A percentile compares a stretch with the other conserved stretches of the same genome.
These are phyloP conservation scores for Nibea coibor DNA, from an alignment of 2,113 vertebrate species.

Conservation along the genomic window DNA sequence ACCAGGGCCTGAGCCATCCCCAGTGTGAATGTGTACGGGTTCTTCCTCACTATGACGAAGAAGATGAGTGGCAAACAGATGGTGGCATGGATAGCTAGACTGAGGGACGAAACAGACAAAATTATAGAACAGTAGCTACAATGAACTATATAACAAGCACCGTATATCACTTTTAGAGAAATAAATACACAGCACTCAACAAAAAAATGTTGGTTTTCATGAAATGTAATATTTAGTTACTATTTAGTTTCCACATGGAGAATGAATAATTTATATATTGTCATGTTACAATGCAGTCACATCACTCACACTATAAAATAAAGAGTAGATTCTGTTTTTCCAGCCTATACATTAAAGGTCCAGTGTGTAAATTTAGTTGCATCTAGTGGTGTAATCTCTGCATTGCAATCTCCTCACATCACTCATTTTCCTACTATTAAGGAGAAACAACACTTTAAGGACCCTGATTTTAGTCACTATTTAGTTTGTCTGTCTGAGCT, in stretches of 20 bases:
- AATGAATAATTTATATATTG: neutral
- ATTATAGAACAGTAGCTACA: neutral
- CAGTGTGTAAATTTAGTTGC: too few species aligned
- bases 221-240: neutral
- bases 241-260: neutral
- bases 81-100: slow-evolving; percentile 92
- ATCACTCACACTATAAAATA: too few species aligned
- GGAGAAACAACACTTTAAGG: too few species aligned
- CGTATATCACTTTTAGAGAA: neutral
- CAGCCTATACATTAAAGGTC: too few species aligned
- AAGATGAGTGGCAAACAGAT: slow-evolving; percentile 93
- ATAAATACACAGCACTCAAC: neutral
- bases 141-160: neutral
- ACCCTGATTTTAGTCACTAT: too few species aligned
- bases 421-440: too few species aligned
- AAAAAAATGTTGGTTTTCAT: neutral
- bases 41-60: slow-evolving; percentile 93
- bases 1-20: slow-evolving; percentile 97
- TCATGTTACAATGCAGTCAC: too few species aligned
- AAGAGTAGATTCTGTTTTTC: too few species aligned
- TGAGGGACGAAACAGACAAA: slow-evolving; percentile 65
- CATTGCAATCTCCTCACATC: too few species aligned
- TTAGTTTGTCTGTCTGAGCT: too few species aligned
- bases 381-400: too few species aligned
- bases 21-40: slow-evolving; percentile 92